These are phyloP conservation scores for Sminthurinus aureus DNA, from an alignment of 2,888 invertebrate species.

Conservation along the genomic window DNA sequence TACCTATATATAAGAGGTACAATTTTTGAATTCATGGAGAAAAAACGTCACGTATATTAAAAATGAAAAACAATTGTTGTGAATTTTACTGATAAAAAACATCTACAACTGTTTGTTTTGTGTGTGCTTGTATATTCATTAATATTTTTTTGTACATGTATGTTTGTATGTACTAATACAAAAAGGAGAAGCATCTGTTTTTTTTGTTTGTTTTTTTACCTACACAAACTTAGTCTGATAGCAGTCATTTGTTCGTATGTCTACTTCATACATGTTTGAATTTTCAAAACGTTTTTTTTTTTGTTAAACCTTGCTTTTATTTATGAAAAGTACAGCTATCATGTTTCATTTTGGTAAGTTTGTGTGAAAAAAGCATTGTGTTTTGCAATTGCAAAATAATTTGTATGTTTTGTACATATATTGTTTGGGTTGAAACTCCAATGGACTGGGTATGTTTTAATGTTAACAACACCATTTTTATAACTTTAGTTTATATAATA, in stretches of 20 bases:
- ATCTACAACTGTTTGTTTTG: background rate
- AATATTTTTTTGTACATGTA: background rate
- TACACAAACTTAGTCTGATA: no score
- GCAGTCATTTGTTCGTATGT: no score
- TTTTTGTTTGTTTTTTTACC: background rate
- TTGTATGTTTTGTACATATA: background rate
- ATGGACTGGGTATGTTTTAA: background rate
- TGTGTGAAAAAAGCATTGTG: background rate
- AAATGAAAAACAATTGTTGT: constrained; percentile 34
- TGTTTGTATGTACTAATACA: background rate
- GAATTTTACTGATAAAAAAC: constrained; percentile 15
- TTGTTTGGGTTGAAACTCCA: background rate
- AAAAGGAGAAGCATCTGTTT: background rate
- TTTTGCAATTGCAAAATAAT: background rate
- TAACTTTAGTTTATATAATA: no score
- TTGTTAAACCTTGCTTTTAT: background rate
- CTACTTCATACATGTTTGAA: no score
- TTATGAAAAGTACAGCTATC: background rate
- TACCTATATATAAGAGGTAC: constrained; percentile 39
- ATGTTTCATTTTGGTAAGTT: background rate
- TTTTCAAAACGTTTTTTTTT: background rate
- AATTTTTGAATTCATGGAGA: constrained; percentile 35
- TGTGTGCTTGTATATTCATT: background rate
- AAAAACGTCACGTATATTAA: constrained; percentile 25
- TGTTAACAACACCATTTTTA: background rate